phyloP scores from a whole-genome alignment of 2,113 vertebrate species.

The Cromileptes altivelis region DNA sequence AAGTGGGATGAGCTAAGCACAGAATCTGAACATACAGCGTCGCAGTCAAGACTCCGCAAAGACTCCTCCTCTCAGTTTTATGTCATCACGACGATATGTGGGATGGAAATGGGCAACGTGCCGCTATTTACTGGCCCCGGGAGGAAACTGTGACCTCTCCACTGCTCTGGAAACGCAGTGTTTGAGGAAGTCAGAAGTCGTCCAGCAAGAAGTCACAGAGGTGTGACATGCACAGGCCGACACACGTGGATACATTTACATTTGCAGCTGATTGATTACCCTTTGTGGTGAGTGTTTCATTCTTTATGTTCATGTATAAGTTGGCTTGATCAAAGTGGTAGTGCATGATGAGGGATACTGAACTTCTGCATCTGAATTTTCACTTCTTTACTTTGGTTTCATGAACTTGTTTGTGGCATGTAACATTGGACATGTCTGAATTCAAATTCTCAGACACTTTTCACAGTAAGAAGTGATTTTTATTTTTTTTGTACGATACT shows the following conservation, averaged over 20 bases:
- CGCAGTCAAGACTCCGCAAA: constrained; percentile 47
- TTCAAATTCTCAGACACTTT: no score
- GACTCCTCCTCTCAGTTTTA: constrained; percentile 66
- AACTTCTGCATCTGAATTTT: neutral
- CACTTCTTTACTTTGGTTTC: constrained; percentile 2
- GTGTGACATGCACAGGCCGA: neutral
- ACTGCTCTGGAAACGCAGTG: constrained; percentile 21
- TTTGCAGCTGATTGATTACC: neutral
- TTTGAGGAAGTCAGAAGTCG: constrained; percentile 32
- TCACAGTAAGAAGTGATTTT: neutral
- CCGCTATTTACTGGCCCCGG: constrained; percentile 15
- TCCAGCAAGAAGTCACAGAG: constrained; percentile 4
- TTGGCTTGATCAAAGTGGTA: constrained; percentile 7
- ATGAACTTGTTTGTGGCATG: neutral
- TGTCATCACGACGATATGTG: constrained; percentile 45
- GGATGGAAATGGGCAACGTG: constrained; percentile 43
- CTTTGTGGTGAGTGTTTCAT: constrained; percentile 54
- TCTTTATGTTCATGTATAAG: neutral
- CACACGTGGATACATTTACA: neutral
- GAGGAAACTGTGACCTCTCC: constrained; percentile 29
- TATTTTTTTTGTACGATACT: neutral
- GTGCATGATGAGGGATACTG: neutral
- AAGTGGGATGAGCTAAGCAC: constrained; percentile 74
- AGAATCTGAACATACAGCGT: constrained; percentile 37
- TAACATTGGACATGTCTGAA: neutral